Evolutionary conservation across 1,140 invertebrate species (phyloP), one percentile per base, ranked within the genome.

Genomic region (Drosophila ohnishii): DNA sequence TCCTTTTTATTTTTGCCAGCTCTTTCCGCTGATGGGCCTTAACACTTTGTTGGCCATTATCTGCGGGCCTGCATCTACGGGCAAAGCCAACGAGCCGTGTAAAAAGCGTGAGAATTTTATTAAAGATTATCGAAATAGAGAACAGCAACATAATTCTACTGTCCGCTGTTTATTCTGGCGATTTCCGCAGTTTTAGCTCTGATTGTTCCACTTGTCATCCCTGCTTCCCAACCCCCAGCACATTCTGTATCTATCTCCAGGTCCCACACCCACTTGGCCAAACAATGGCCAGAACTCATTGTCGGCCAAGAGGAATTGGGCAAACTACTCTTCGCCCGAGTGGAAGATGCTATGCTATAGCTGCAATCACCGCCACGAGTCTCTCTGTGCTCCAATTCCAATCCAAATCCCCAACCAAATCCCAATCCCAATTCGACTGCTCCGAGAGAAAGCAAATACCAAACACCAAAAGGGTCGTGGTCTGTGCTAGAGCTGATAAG

Each of bases 51-150:
- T 76, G 79, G 37, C 56, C 32, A 44, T 73, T 80, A 86, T 81
- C 81, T 74, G 34, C 32, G 32, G 45, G 64, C 69, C 40, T 62
- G 82, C 57, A 84, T 84, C 81, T 47, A 35, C 16, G 25, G 64
- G 60, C 61, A 79, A 82, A 77, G 64, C 61, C 83, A 86, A 79
- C 83, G 83, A 87, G 83, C 78, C 83, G 83, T 88, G 85, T 78
- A 87, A 87, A 87, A 57, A 88, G 77, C 84, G 84, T 87, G 84
- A 80, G 84, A 87, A 87, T 84, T 67, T 80, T 78, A 80, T 71
- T 83, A 64, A 66, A 87, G 84, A 87, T 87, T 84, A 87, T 88
- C 83, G 25, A 75, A 75, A 76, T 66, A 51, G 51, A 56, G 51
- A 32, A 50, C 9, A 32, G 47, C 32, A 50, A 32, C 28, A 50